Evolutionary conservation across 2,797 vertebrate genomes (phyloP).

Genomic region (Coregonus suidteri): DNA sequence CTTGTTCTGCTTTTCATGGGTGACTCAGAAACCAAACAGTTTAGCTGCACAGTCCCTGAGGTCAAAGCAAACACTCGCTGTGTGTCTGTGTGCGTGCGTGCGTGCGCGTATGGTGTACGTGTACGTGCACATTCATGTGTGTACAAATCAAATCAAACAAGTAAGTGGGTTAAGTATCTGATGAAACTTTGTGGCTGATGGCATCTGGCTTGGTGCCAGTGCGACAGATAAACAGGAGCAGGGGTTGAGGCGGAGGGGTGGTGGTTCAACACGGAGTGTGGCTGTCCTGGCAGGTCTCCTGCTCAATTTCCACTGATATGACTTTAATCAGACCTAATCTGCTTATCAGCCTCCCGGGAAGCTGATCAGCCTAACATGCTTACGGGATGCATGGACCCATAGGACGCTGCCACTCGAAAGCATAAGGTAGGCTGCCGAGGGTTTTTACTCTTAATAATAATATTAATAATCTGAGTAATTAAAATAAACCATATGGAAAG

Average conservation of each 20-base stretch:
- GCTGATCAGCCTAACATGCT: slow-evolving; percentile 75
- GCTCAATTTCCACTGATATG: slow-evolving; percentile 81
- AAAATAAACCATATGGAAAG: slow-evolving; percentile 63
- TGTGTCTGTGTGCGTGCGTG: slow-evolving; percentile 18
- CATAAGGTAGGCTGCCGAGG: slow-evolving; percentile 63
- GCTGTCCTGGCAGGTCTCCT: slow-evolving; percentile 77
- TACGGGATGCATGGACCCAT: slow-evolving; percentile 71
- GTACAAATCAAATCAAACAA: too few relatives aligned
- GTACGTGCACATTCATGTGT: not conserved
- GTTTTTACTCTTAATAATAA: slow-evolving; percentile 52
- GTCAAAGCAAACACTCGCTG: slow-evolving; percentile 39
- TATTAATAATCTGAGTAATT: slow-evolving; percentile 62
- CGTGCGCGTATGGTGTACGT: slow-evolving; percentile 32
- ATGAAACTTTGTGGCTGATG: slow-evolving; percentile 65
- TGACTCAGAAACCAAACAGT: slow-evolving; percentile 39
- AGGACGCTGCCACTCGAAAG: slow-evolving; percentile 74
- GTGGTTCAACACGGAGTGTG: slow-evolving; percentile 55
- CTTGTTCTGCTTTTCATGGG: slow-evolving; percentile 36
- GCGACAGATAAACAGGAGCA: slow-evolving; percentile 57
- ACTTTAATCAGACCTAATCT: slow-evolving; percentile 87
- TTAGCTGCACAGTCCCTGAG: slow-evolving; percentile 46
- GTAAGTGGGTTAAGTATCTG: slow-evolving; percentile 51
- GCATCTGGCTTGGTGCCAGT: slow-evolving; percentile 74
- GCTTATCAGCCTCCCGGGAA: slow-evolving; percentile 77
- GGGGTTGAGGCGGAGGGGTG: slow-evolving; percentile 30